Base-by-base conservation (phyloP, 2,113 vertebrate species). In the Anolis carolinensis region DNA sequence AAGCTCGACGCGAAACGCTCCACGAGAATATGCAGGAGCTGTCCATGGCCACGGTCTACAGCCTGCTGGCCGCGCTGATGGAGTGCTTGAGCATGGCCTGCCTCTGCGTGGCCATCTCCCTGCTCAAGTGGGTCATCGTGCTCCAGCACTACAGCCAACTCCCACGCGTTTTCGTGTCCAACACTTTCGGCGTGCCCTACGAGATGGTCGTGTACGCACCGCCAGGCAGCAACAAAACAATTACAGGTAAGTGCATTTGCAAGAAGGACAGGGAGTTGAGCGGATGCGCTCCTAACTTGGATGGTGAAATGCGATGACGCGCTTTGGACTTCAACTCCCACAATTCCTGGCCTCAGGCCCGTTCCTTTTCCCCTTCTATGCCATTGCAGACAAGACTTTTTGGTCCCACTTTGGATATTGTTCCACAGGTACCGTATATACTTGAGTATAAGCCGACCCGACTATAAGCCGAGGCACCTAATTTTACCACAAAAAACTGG, bases 41-140 rank as follows among this genome's bases (percentile, higher is more conserved):
- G 3, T 39, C 79, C 0, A 3, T 59, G 63, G 1, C 87, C 63
- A 65, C 85, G 0, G 70, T 90, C 21, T 90, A 92, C 80, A 86
- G 86, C 39, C 84, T 95, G 84, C 89, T 93, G 1, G 93, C 95
- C 0, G 92, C 93, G 5, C 84, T 94, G 78, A 89, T 91, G 70
- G 94, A 96, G 84, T 91, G 89, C 62, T 88, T 95, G 85, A 90
- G 88, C 0, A 79, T 95, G 67, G 91, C 92, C 7, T 88, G 90
- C 8, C 89, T 95, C 1, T 94, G 92, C 70, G 92, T 93, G 14
- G 93, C 94, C 44, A 85, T 95, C 52, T 90, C 94, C 0, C 90
- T 95, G 77, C 93, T 94, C 1, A 94, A 92, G 85, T 96, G 95
- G 95, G 89, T 95, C 23, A 67, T 89, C 16, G 85, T 95, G 63